Conservation (phyloP, 53 echinoderm and acorn worm species). For the Holothuria scabra region DNA sequence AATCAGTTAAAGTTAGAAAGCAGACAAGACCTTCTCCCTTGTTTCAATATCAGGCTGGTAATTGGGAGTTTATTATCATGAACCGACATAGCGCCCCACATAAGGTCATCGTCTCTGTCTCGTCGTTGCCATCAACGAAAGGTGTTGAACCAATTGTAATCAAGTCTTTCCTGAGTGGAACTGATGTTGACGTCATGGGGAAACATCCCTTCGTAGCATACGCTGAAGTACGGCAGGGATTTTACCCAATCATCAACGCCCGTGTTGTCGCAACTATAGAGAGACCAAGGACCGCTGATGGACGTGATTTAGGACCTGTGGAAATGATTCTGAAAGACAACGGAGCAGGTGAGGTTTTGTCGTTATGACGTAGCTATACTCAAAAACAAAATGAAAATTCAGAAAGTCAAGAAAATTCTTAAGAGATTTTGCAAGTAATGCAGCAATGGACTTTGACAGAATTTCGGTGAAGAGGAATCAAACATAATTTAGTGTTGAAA, state of each 20-base stretch:
- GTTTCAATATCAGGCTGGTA: too few relatives aligned
- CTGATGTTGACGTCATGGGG: conserved; percentile 37
- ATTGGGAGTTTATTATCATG: too few relatives aligned
- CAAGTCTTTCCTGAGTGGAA: conserved; percentile 57
- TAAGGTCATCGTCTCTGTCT: conserved; percentile 44
- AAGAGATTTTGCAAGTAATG: too few relatives aligned
- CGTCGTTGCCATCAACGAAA: conserved; percentile 46
- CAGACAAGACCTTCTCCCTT: too few relatives aligned
- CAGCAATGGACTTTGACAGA: too few relatives aligned
- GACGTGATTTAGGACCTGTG: not conserved
- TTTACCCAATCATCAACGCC: conserved; percentile 58
- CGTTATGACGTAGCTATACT: too few relatives aligned
- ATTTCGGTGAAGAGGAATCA: too few relatives aligned
- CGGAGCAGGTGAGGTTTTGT: conserved; percentile 46
- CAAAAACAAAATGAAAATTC: too few relatives aligned
- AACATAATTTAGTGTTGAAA: too few relatives aligned
- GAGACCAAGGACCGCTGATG: conserved; percentile 37
- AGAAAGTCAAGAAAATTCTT: too few relatives aligned
- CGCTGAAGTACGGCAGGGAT: conserved; percentile 61
- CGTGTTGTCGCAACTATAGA: conserved; percentile 54
- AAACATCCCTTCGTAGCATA: conserved; percentile 46
- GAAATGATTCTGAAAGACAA: conserved; percentile 53
- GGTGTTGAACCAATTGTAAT: conserved; percentile 62
- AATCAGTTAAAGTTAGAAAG: too few relatives aligned
- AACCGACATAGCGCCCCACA: not conserved